Evolutionary conservation across 2,888 invertebrate genomes (phyloP), one percentile per base, ranked within the genome.

Genomic region (Atethmia centrago): DNA sequence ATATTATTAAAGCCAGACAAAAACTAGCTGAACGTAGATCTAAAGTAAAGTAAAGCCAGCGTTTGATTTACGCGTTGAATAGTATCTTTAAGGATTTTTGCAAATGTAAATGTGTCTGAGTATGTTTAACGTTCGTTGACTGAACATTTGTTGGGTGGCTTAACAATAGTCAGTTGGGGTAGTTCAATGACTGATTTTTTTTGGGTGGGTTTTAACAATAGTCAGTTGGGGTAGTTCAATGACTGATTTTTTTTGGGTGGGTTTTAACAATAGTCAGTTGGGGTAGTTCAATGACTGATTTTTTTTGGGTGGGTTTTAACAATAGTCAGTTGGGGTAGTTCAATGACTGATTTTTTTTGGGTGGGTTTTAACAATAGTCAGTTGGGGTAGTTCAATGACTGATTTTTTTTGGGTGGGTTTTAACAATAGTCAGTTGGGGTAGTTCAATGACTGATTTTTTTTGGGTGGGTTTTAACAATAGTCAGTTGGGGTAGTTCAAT

Each of bases 11-110:
- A 53, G 25, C 12, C 49, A 36, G 56, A 82, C 53, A 77, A 85
- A 82, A 84, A 69, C 51, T 56, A 55, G 31, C 45, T 10, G 16
- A 40, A 45, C 55, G 51, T 64, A 59, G 40, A 58, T 51, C 10
- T 31, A n/a, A 73, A 59, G 40, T 59, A 42, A 45, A 56, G 25
- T 71, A 74, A 77, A 77, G 56, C 28, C n/a, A 16, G 7, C 0
- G n/a, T 61, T 76, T 72, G 19, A 61, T 77, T 55, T 82, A 74
- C 55, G 67, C 74, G 68, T 16, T 53, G 14, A n/a, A 12, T 28
- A 25, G 16, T 36, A 21, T 14, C 12, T 47, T 14, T 12, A n/a
- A 47, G 2, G 16, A 19, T 31, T 12, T 58, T 9, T 2, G 1
- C 4, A 31, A 25, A 42, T 16, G n/a, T 63, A 36, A 28, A 69